Conservation (phyloP, 2,797 vertebrate genomes). For the Borostomias antarcticus region DNA sequence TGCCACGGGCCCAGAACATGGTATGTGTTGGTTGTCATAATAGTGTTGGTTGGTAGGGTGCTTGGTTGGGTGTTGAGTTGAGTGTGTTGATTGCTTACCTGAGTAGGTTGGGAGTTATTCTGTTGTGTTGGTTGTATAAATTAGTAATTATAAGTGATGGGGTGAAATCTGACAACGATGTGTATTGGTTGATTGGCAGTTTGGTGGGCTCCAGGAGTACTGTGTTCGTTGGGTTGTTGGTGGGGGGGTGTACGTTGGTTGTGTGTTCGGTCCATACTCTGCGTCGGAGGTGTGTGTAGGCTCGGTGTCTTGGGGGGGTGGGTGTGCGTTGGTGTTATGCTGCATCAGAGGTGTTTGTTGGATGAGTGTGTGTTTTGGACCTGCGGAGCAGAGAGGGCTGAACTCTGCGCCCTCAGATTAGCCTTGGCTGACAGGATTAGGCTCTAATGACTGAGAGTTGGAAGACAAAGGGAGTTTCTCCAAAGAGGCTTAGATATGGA, state of each 20-base stretch:
- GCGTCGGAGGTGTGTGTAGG: too few species aligned
- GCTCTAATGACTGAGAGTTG: constrained; percentile 99
- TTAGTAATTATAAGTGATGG: too few species aligned
- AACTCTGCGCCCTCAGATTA: constrained; percentile 96
- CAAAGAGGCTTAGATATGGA: constrained; percentile 99
- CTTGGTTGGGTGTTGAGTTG: too few species aligned
- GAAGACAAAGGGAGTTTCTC: constrained; percentile 99
- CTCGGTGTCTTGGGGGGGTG: too few species aligned
- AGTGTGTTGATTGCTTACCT: too few species aligned
- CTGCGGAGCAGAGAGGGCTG: constrained; percentile 64
- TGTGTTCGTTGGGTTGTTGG: too few species aligned
- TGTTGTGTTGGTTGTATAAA: too few species aligned
- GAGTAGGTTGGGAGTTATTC: too few species aligned
- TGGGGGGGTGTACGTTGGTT: neutral
- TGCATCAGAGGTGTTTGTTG: constrained; percentile 35
- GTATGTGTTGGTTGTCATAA: too few species aligned
- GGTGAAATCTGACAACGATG: neutral
- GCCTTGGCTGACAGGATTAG: constrained; percentile 99
- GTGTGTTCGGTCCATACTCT: constrained; percentile 52
- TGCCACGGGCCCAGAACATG: too few species aligned
- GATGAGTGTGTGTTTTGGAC: constrained; percentile 4
- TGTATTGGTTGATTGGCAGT: neutral
- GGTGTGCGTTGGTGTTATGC: neutral
- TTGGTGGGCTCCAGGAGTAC: too few species aligned
- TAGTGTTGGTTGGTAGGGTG: too few species aligned